Evolutionary conservation across 2,113 vertebrate species (phyloP).

Genomic region (Salvelinus alpinus): DNA sequence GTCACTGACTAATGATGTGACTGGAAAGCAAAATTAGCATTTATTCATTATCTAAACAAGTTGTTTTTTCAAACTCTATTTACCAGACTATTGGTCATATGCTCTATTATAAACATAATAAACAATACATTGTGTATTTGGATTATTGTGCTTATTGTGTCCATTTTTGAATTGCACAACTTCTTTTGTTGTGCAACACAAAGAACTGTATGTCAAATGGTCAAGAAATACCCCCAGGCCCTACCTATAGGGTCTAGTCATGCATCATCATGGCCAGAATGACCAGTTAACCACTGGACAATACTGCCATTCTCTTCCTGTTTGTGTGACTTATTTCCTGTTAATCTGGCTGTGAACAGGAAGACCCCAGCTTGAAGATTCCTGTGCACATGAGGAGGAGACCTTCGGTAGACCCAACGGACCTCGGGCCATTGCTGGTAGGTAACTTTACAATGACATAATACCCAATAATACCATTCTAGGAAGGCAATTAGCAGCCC

Average conservation of each 20-base stretch:
- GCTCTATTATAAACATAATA: neutral
- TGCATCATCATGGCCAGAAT: neutral
- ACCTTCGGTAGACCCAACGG: constrained; percentile 80
- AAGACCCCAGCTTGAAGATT: constrained; percentile 89
- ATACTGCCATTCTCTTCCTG: constrained; percentile 23
- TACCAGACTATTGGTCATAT: neutral
- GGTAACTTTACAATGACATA: constrained; percentile 66
- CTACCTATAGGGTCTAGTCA: neutral
- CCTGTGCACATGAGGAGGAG: constrained; percentile 79
- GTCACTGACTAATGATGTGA: neutral
- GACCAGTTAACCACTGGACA: neutral
- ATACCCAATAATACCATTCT: neutral
- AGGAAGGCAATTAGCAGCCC: too few species aligned
- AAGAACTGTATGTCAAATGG: neutral
- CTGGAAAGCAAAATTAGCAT: neutral
- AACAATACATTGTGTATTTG: neutral
- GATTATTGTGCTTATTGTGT: neutral
- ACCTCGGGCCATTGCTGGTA: constrained; percentile 90
- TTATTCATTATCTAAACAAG: neutral
- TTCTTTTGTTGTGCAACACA: neutral
- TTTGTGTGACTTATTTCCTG: constrained; percentile 39
- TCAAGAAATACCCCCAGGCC: neutral
- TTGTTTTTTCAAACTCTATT: neutral
- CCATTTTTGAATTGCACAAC: neutral
- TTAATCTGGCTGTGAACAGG: constrained; percentile 74